Conservation (phyloP, 2,888 invertebrate species). For the Parasteatoda lunata region DNA sequence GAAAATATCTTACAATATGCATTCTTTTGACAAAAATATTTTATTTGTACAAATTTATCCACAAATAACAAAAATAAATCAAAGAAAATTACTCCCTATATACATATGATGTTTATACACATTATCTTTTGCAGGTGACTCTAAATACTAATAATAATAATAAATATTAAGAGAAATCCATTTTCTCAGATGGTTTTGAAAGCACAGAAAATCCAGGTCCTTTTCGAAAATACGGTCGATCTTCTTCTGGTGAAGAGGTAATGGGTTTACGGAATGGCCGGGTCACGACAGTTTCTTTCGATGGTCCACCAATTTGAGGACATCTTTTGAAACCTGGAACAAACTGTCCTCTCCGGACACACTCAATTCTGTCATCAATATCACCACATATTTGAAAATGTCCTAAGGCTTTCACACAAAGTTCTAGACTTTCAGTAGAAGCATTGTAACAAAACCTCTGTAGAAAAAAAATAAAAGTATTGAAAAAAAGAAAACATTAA, state of each 20-base stretch:
- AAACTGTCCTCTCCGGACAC: conserved; percentile 21
- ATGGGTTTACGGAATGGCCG: neutral
- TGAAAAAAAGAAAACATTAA: neutral
- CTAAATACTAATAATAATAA: conserved; percentile 25
- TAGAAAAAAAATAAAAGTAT: neutral
- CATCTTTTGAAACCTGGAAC: conserved; percentile 30
- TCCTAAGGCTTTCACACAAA: conserved; percentile 49
- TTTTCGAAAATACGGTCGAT: conserved; percentile 31
- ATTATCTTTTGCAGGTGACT: neutral
- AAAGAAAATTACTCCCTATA: conserved; percentile 28
- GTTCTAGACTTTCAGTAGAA: conserved; percentile 43
- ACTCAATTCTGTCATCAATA: conserved; percentile 38
- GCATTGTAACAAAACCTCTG: conserved; percentile 51
- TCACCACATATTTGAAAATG: conserved; percentile 46
- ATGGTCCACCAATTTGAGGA: neutral
- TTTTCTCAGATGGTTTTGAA: conserved; percentile 39
- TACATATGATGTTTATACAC: conserved; percentile 39
- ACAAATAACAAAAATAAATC: conserved; percentile 23
- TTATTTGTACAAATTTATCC: conserved; percentile 21
- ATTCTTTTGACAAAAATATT: neutral
- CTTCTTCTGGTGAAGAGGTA: conserved; percentile 6
- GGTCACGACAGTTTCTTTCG: neutral
- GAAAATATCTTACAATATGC: too few species aligned
- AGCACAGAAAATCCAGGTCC: conserved; percentile 62
- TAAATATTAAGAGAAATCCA: conserved; percentile 55